Evolutionary conservation across 2,888 invertebrate genomes (phyloP).

Genomic region (Lepidochitona cinerea): DNA sequence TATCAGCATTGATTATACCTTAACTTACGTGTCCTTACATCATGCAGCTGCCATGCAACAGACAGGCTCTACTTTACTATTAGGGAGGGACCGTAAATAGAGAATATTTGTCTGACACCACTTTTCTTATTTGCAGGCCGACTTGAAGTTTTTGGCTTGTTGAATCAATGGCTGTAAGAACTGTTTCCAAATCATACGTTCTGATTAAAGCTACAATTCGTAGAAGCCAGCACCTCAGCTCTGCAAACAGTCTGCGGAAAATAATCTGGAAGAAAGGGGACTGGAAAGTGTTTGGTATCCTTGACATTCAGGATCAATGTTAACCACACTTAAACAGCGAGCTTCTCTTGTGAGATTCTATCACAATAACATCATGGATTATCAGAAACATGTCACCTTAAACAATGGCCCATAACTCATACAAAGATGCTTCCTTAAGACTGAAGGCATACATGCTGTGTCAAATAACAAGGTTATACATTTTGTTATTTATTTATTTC

Average conservation of each 20-base stretch:
- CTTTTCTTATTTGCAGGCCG: not conserved
- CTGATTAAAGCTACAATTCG: too few species aligned
- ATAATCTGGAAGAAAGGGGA: not conserved
- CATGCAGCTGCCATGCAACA: too few species aligned
- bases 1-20: too few species aligned
- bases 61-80: not conserved
- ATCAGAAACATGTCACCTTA: too few species aligned
- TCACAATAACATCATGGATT: too few species aligned
- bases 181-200: not conserved
- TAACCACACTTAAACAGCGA: not conserved
- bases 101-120: not conserved
- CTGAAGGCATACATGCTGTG: too few species aligned
- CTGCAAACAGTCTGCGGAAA: not conserved
- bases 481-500: too few species aligned
- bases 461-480: too few species aligned
- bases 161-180: not conserved
- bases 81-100: not conserved
- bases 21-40: too few species aligned
- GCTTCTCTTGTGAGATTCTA: not conserved
- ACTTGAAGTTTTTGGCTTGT: not conserved
- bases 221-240: not conserved
- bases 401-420: too few species aligned
- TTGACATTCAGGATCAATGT: not conserved
- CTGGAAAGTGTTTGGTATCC: not conserved
- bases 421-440: too few species aligned